Conservation (phyloP, 2,888 invertebrate genomes). For the Horisme vitalbata region DNA sequence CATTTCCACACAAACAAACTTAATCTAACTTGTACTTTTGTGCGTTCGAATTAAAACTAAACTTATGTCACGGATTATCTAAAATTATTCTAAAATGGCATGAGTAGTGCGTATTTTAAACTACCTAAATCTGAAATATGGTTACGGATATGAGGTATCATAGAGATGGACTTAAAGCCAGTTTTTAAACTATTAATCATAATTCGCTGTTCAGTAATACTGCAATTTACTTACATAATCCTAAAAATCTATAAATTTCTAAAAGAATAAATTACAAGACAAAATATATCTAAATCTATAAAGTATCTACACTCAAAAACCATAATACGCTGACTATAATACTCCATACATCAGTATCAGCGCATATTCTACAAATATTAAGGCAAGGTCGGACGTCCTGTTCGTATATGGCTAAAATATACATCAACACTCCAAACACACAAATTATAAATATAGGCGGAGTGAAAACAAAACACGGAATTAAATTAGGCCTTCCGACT, state of each 20-base stretch:
- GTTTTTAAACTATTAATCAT: slow-evolving; percentile 15
- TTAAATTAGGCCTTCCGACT: slow-evolving; percentile 50
- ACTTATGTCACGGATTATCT: slow-evolving; percentile 33
- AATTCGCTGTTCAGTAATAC: slow-evolving; percentile 30
- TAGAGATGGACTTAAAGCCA: slow-evolving; percentile 21
- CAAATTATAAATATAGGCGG: slow-evolving; percentile 60
- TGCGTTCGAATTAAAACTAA: slow-evolving; percentile 50
- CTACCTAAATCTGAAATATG: slow-evolving; percentile 21
- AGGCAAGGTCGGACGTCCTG: slow-evolving; percentile 45
- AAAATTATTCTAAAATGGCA: slow-evolving; percentile 54
- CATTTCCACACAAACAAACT: slow-evolving; percentile 39
- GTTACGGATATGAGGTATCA: slow-evolving; percentile 25
- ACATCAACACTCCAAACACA: slow-evolving; percentile 34
- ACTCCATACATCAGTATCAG: slow-evolving; percentile 13
- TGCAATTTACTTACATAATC: slow-evolving; percentile 27
- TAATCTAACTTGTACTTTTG: slow-evolving; percentile 74
- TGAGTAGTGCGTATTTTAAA: slow-evolving; percentile 43
- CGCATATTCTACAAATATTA: slow-evolving; percentile 26
- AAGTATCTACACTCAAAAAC: slow-evolving; percentile 30
- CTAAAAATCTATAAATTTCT: slow-evolving; percentile 22
- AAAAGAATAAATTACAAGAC: slow-evolving; percentile 33
- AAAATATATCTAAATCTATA: slow-evolving; percentile 31
- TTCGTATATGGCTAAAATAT: slow-evolving; percentile 24
- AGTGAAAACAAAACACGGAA: slow-evolving; percentile 56
- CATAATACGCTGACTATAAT: slow-evolving; percentile 17